Percentiles rank a stretch among this genome's conserved stretches.
These are phyloP conservation scores for Leptopilina clavipes DNA, from an alignment of 1,140 invertebrate species.

Conservation along the genomic window DNA sequence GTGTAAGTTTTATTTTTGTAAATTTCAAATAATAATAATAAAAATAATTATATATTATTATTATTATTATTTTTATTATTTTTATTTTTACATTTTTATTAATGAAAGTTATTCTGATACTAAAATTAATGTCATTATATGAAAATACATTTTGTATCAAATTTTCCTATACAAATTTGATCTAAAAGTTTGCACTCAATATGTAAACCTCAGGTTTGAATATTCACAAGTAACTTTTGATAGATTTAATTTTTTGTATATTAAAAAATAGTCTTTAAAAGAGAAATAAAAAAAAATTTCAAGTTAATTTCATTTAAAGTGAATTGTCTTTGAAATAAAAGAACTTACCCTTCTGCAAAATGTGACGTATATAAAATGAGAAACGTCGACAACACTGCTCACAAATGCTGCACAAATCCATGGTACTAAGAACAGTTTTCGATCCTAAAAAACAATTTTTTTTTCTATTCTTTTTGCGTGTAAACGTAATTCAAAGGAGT, in stretches of 20 bases:
- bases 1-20: no score
- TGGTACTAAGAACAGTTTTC: conserved; percentile 69
- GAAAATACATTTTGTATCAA: not conserved
- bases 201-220: not conserved
- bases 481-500: not conserved
- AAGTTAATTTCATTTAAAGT: not conserved
- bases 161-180: not conserved
- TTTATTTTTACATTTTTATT: no score
- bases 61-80: no score
- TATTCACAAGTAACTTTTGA: not conserved
- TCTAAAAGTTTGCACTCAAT: not conserved
- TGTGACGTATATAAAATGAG: conserved; percentile 68
- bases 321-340: not conserved
- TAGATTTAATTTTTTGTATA: no score
- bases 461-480: not conserved
- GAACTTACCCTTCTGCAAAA: conserved; percentile 58
- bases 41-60: no score
- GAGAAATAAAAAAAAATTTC: no score
- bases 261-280: no score
- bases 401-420: conserved; percentile 70
- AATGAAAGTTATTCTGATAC: no score
- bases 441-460: conserved; percentile 66
- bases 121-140: no score
- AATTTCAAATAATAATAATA: no score
- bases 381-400: conserved; percentile 66